Evolutionary conservation across 2,113 vertebrate genomes (phyloP), one percentile per base, ranked within the genome.

Genomic region (Apodemus sylvaticus): DNA sequence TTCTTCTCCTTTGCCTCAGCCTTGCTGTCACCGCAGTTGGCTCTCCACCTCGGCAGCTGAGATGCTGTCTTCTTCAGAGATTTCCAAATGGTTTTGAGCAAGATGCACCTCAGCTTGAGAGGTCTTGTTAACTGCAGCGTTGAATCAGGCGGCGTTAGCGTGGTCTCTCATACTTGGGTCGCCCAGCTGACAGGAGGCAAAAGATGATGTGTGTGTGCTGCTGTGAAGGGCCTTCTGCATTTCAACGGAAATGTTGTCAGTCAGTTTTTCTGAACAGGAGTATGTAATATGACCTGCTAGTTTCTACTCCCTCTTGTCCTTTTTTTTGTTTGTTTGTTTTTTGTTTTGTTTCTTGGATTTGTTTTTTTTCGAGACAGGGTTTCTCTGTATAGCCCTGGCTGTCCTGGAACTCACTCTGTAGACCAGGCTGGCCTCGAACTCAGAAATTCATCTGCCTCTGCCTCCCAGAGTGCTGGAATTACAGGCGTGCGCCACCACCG

Each of bases 1-100:
- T 77, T 90, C 53, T 95, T 34, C 68, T 95, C 77, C 92, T 64
- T 36, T 55, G 45, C 71, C 70, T 90, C 45, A 42, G 91, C 91
- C 95, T 93, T 62, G 48, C 3, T 55, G 3, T 87, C 74, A 11
- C n/a, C n/a, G n/a, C n/a, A n/a, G n/a, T n/a, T n/a, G n/a, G n/a
- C n/a, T n/a, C n/a, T n/a, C n/a, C n/a, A 62, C 74, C 91, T 96
- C 64, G 71, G 55, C 95, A 55, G 39, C 64, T 11, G 12, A 96
- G 76, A 71, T 31, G 45, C 74, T 79, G 73, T 9, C 8, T 82
- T 92, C 45, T 90, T 77, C 51, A 82, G 68, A 93, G 64, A 77
- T 58, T 92, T 95, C 45, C 76, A 88, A 55, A 58, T 86, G 60
- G 42, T 86, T 96, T n/a, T 70, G 29, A 60, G 87, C 31, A 86